Evolutionary conservation across 2,113 vertebrate genomes (phyloP).

Genomic region (Gambusia affinis): DNA sequence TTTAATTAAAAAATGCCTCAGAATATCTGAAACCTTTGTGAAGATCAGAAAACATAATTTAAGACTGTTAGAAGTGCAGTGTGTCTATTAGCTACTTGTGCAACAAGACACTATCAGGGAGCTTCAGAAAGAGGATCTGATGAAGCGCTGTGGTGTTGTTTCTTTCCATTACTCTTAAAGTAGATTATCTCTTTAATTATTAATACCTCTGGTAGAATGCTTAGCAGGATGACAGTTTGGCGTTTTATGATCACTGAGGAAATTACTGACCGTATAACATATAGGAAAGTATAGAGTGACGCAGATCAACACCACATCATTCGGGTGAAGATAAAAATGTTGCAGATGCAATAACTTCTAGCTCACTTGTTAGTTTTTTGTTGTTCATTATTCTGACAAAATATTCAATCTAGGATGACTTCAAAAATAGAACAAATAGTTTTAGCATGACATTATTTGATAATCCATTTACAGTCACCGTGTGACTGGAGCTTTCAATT

Average conservation of each 20-base stretch:
- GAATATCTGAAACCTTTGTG: constrained; percentile 5
- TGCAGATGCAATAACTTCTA: not conserved
- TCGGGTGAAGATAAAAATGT: not conserved
- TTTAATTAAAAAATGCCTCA: constrained; percentile 21
- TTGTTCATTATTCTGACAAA: not conserved
- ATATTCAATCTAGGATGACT: too few species aligned
- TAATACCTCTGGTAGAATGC: constrained; percentile 38
- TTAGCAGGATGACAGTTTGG: constrained; percentile 25
- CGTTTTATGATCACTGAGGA: constrained; percentile 32
- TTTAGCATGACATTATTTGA: too few species aligned
- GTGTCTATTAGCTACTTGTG: constrained; percentile 41
- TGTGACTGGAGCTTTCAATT: too few species aligned
- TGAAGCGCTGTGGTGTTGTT: constrained; percentile 39
- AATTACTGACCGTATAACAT: not conserved
- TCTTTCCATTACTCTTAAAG: constrained; percentile 25
- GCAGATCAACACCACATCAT: not conserved
- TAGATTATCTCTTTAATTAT: constrained; percentile 54
- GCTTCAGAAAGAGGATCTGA: constrained; percentile 39
- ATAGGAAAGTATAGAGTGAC: not conserved
- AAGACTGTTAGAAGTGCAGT: constrained; percentile 23
- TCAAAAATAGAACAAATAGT: too few species aligned
- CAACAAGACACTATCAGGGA: constrained; percentile 44
- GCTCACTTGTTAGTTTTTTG: not conserved
- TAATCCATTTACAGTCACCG: too few species aligned
- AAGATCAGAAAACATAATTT: constrained; percentile 7